These are phyloP conservation scores for Melanotus villosus DNA, from an alignment of 2,888 invertebrate species.

Conservation along the genomic window DNA sequence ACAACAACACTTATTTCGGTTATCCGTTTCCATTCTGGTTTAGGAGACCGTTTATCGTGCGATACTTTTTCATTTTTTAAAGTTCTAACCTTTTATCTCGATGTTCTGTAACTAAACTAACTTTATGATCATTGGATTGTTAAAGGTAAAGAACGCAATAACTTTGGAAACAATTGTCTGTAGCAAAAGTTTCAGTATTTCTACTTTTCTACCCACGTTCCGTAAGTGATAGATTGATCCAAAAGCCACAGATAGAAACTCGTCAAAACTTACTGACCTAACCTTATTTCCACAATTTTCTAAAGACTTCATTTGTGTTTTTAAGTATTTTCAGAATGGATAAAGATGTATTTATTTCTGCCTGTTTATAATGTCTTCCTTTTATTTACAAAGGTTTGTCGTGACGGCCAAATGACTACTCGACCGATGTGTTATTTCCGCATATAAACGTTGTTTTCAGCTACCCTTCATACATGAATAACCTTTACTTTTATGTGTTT, in stretches of 20 bases:
- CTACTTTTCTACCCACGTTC: conserved; percentile 12
- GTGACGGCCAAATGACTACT: no score
- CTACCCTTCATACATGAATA: no score
- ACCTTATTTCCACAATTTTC: no score
- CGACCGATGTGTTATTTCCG: no score
- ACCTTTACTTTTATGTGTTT: not conserved
- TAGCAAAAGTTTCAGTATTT: not conserved
- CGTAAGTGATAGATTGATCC: conserved; percentile 10
- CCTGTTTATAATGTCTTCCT: no score
- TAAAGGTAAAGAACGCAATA: not conserved
- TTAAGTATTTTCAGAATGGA: not conserved
- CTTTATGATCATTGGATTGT: not conserved
- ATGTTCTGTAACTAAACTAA: not conserved
- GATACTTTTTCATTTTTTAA: not conserved
- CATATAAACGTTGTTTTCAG: no score
- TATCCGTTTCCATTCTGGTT: no score
- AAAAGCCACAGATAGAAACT: no score
- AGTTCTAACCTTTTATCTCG: not conserved
- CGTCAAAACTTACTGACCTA: no score
- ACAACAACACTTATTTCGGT: no score
- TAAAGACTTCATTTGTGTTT: not conserved
- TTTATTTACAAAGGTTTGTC: no score
- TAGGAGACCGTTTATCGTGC: not conserved
- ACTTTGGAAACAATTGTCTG: not conserved
- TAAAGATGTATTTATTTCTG: not conserved